A percentile compares a stretch with the other conserved stretches of the same genome.
phyloP scores from a whole-genome alignment of 2,888 invertebrate species.

The Leptinotarsa rubiginosa region DNA sequence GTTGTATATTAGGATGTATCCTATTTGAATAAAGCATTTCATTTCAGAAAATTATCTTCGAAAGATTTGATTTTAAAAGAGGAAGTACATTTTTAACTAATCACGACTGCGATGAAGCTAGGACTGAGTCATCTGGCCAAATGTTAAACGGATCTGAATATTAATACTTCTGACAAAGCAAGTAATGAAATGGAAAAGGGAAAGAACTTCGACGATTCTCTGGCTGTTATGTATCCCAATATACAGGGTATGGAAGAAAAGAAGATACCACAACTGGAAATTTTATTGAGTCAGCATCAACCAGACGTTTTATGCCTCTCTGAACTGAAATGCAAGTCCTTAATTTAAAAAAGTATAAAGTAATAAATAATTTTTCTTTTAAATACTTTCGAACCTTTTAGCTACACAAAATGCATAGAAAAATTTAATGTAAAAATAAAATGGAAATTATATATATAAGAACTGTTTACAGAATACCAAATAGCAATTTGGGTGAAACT shows the following conservation, averaged over 20 bases:
- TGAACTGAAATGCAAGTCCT: slow-evolving; percentile 1
- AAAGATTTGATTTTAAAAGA: slow-evolving; percentile 2
- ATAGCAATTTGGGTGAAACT: not conserved
- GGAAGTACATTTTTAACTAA: not conserved
- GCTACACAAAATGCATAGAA: not conserved
- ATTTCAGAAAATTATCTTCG: not conserved
- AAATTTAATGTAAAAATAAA: too few relatives aligned
- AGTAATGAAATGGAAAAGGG: not conserved
- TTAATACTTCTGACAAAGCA: not conserved
- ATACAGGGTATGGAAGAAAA: not conserved
- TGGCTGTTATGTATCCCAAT: not conserved
- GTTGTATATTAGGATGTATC: too few relatives aligned
- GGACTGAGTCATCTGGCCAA: not conserved
- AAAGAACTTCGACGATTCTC: not conserved
- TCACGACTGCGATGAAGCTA: slow-evolving; percentile 4
- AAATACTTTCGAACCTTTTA: not conserved
- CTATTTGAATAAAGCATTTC: not conserved
- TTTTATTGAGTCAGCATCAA: slow-evolving; percentile 1
- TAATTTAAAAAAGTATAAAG: not conserved
- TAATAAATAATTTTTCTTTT: not conserved
- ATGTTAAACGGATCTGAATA: slow-evolving; percentile 8
- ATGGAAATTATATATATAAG: too few relatives aligned
- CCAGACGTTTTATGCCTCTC: slow-evolving; percentile 9
- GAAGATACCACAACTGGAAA: slow-evolving; percentile 1
- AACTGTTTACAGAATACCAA: not conserved